Evolutionary conservation across 2,797 vertebrate species (phyloP).

Genomic region (Pangasius sanitwongsei): DNA sequence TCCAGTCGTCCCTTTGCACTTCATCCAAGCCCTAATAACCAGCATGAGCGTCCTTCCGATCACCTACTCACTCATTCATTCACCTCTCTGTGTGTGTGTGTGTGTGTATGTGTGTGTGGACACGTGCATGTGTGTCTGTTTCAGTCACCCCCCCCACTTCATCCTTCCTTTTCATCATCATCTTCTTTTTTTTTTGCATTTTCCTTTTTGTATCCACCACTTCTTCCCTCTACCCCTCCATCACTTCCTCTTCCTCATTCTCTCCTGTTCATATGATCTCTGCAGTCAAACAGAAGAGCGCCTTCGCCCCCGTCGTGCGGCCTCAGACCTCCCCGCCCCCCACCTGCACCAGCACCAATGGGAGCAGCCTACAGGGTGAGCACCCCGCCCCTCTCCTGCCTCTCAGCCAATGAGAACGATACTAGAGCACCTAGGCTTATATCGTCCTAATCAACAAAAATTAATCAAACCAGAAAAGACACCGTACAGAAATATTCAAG

Average conservation of each 20-base stretch:
- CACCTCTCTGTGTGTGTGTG: constrained; percentile 45
- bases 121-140: constrained; percentile 33
- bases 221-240: constrained; percentile 66
- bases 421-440: constrained; percentile 10
- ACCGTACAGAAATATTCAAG: constrained; percentile 41
- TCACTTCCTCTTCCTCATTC: constrained; percentile 86
- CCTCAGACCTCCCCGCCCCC: constrained; percentile 90
- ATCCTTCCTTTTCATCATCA: constrained; percentile 58
- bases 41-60: constrained; percentile 64
- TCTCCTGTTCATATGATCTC: constrained; percentile 95
- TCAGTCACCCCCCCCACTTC: constrained; percentile 70
- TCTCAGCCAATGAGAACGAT: constrained; percentile 59
- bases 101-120: constrained; percentile 45
- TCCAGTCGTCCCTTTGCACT: constrained; percentile 44
- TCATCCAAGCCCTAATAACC: constrained; percentile 55
- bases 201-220: constrained; percentile 51
- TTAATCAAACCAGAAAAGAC: neutral
- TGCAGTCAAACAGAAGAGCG: constrained; percentile 86
- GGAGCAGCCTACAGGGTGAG: constrained; percentile 89
- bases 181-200: constrained; percentile 48
- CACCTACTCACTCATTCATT: constrained; percentile 59
- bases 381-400: constrained; percentile 71
- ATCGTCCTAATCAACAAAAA: constrained; percentile 6
- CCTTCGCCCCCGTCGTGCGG: constrained; percentile 89
- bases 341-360: constrained; percentile 90